phyloP scores from a whole-genome alignment of 2,888 invertebrate genomes.

The Heliconius hortense region DNA sequence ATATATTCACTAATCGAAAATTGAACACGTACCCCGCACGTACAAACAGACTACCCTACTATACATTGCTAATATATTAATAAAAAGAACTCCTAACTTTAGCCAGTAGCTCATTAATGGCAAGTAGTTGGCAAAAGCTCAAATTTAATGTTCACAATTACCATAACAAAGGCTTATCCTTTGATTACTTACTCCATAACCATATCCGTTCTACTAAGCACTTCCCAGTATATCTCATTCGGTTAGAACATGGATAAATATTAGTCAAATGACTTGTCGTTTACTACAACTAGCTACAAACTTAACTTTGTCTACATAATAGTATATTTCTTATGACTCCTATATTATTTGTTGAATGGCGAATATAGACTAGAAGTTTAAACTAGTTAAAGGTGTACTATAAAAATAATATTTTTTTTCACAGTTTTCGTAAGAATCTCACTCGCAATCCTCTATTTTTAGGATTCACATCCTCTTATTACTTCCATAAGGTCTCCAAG shows the following conservation, averaged over 20 bases:
- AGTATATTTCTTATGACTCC: neutral
- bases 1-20: neutral
- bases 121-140: constrained; percentile 13
- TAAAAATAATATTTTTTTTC: too few species aligned
- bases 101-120: neutral
- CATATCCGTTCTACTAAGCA: neutral
- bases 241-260: neutral
- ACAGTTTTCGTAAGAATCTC: too few species aligned
- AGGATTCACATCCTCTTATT: too few species aligned
- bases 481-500: too few species aligned
- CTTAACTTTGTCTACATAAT: neutral
- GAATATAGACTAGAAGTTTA: too few species aligned
- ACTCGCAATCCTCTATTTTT: too few species aligned
- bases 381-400: too few species aligned
- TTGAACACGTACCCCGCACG: neutral
- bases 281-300: neutral
- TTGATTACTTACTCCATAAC: neutral
- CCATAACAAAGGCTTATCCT: neutral
- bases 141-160: neutral
- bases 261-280: neutral
- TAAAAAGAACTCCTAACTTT: neutral
- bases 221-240: neutral
- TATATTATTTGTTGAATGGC: neutral
- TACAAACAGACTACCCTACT: neutral
- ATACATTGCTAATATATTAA: neutral